phyloP scores from a whole-genome alignment of 2,797 vertebrate species.

The Esox masquinongy region DNA sequence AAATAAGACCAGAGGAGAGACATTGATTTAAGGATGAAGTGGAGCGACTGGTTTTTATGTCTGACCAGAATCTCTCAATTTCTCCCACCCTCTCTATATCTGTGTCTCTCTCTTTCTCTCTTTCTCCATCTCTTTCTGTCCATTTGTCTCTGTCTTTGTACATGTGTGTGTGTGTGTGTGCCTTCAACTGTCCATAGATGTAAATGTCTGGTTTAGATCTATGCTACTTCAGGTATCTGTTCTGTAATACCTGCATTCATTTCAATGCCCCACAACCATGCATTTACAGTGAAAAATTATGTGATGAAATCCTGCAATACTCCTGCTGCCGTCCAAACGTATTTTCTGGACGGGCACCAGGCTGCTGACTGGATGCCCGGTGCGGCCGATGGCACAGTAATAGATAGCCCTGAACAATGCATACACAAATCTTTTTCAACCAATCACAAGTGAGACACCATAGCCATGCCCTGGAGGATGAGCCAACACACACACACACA shows the following conservation, averaged over 20 bases:
- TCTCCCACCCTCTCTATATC: slow-evolving; percentile 21
- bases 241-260: no score
- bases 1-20: slow-evolving; percentile 79
- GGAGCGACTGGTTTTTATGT: slow-evolving; percentile 53
- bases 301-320: no score
- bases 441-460: no score
- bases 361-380: neutral
- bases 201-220: slow-evolving; percentile 46
- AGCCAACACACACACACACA: no score
- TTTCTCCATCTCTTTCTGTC: neutral
- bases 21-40: slow-evolving; percentile 89
- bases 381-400: no score
- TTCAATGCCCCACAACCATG: no score
- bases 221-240: no score
- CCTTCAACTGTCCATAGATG: no score
- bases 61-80: slow-evolving; percentile 25
- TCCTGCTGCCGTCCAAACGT: no score
- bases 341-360: neutral
- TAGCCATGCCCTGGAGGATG: no score
- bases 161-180: neutral
- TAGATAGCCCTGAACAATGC: no score
- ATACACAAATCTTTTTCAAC: slow-evolving; percentile 49
- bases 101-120: neutral
- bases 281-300: no score
- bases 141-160: neutral